A percentile compares a stretch with the other conserved stretches of the same genome.
Evolutionary conservation across 1,140 invertebrate species (phyloP).

Genomic region (Atta cephalotes): DNA sequence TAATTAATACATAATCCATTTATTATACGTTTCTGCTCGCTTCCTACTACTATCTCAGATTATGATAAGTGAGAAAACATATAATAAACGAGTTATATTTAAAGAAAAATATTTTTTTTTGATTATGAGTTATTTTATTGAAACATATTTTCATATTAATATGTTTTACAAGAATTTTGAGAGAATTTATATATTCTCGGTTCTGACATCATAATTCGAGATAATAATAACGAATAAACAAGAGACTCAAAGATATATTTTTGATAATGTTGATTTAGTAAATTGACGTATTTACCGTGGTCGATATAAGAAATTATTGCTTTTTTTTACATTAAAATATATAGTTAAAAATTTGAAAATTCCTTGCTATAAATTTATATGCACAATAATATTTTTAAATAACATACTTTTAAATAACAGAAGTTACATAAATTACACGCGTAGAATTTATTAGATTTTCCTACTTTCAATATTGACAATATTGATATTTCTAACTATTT

Average conservation of each 20-base stretch:
- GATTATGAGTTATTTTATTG: too few relatives aligned
- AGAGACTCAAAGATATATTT: not conserved
- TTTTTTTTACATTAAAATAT: constrained; percentile 3
- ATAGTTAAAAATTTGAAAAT: not conserved
- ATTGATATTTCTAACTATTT: not conserved
- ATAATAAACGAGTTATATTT: too few relatives aligned
- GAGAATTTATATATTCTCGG: too few relatives aligned
- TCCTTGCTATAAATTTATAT: not conserved
- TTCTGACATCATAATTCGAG: too few relatives aligned
- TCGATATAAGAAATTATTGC: not conserved
- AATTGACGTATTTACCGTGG: not conserved
- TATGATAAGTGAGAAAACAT: too few relatives aligned
- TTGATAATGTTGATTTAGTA: not conserved
- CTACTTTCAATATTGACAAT: not conserved
- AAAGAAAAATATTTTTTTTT: too few relatives aligned
- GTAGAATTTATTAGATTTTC: not conserved
- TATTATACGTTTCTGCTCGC: too few relatives aligned
- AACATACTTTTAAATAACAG: not conserved
- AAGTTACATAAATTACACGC: not conserved
- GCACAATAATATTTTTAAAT: not conserved
- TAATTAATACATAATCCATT: constrained; percentile 27
- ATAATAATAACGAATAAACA: too few relatives aligned
- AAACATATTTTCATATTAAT: too few relatives aligned
- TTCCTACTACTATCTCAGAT: too few relatives aligned
- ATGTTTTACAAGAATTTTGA: too few relatives aligned